Base-by-base conservation (phyloP, 2,797 vertebrate species). In the Tokudaia tokunoshimensis region DNA sequence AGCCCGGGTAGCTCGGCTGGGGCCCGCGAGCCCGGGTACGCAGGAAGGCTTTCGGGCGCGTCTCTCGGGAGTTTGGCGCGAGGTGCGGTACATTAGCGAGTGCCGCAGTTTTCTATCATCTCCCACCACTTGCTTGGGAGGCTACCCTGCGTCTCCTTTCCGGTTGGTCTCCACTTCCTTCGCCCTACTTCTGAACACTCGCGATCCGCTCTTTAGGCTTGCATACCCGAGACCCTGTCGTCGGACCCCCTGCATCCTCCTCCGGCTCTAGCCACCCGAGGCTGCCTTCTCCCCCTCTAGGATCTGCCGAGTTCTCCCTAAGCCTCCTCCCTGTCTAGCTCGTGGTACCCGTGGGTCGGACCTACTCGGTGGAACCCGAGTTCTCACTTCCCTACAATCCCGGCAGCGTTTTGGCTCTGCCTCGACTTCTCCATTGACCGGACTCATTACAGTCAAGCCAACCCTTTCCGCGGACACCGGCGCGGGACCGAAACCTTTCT, bases 11-110 rank as follows among this genome's bases (percentile, higher is more conserved):
- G 92, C 91, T 97, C 93, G 84, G 2, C 97, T 70, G 92, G 97
- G 88, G 96, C 94, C 93, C 92, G 92, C 94, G 97, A 97, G 47
- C 97, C 96, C 83, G 95, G 96, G 97, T 67, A 91, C 94, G 83
- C 93, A 95, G 82, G 67, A 67, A 52, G 74, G 91, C 10, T 92
- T 65, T 70, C 2, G n/a, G 92, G 75, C 80, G 47, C 41, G 6
- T 52, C 83, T 92, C 78, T 50, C 4, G 34, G 95, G 95, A 98
- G 85, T 97, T 96, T 63, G 85, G 70, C 79, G 29, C 0, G 44
- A 80, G 91, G 63, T 52, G 47, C 79, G 41, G 22, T 12, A 47
- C 61, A 44, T 6, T 24, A 55, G 92, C 24, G 47, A 81, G 85
- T 91, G 95, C 97, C n/a, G 89, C 96, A 88, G 85, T 89, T 96